These are phyloP conservation scores for Campaea margaritaria DNA, from an alignment of 2,888 invertebrate genomes.

Conservation along the genomic window DNA sequence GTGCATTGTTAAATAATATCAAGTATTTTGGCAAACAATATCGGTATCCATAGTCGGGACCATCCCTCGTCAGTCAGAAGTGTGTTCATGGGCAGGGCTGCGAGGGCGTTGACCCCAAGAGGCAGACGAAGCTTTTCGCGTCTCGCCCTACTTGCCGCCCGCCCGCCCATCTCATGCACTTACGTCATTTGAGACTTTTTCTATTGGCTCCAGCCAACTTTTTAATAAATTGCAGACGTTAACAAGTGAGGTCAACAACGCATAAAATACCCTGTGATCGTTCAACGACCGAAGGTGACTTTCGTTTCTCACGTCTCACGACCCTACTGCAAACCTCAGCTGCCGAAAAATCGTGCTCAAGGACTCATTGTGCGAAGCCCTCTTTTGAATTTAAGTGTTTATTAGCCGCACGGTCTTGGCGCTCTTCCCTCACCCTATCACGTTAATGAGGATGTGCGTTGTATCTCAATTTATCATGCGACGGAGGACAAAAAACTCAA, in stretches of 20 bases:
- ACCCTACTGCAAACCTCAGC: slow-evolving; percentile 31
- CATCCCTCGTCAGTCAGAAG: slow-evolving; percentile 64
- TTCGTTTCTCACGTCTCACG: slow-evolving; percentile 34
- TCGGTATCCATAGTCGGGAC: slow-evolving; percentile 69
- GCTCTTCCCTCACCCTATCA: slow-evolving; percentile 17
- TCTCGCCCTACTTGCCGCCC: slow-evolving; percentile 80
- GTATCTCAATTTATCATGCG: background rate
- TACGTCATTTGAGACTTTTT: slow-evolving; percentile 38
- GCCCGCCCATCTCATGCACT: slow-evolving; percentile 66
- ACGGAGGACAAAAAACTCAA: background rate
- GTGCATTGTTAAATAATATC: slow-evolving; percentile 29
- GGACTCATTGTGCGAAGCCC: slow-evolving; percentile 41
- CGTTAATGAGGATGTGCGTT: slow-evolving; percentile 24
- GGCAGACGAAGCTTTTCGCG: slow-evolving; percentile 79
- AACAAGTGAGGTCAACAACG: slow-evolving; percentile 20
- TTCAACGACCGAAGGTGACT: slow-evolving; percentile 34
- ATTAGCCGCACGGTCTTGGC: slow-evolving; percentile 27
- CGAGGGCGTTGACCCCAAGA: slow-evolving; percentile 75
- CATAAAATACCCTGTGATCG: slow-evolving; percentile 21
- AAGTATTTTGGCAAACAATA: slow-evolving; percentile 58
- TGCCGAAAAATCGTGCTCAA: slow-evolving; percentile 57
- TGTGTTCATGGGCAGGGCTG: slow-evolving; percentile 81
- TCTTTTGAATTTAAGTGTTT: slow-evolving; percentile 35
- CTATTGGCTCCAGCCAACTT: slow-evolving; percentile 15
- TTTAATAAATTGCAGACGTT: slow-evolving; percentile 19